Evolutionary conservation across 2,888 invertebrate genomes (phyloP).

Genomic region (Leptarthrus brevirostris): DNA sequence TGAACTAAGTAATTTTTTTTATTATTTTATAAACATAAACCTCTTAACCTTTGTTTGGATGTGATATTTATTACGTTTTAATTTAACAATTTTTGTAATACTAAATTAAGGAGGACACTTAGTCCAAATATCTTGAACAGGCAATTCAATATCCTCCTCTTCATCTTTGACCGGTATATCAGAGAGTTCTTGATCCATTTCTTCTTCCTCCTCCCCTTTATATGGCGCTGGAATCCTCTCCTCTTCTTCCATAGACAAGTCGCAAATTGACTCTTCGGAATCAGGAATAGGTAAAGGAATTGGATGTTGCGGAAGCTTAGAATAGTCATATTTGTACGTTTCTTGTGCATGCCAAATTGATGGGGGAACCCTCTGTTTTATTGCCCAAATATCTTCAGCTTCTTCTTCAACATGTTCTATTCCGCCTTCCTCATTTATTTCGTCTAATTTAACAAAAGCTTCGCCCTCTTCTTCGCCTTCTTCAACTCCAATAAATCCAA

Average conservation of each 20-base stretch:
- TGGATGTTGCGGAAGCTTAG: constrained; percentile 78
- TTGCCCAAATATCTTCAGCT: constrained; percentile 3
- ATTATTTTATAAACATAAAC: no score
- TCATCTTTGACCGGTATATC: neutral
- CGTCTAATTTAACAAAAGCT: neutral
- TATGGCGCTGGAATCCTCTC: neutral
- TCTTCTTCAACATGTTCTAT: constrained; percentile 5
- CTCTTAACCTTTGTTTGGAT: no score
- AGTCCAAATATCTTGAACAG: neutral
- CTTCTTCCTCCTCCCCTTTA: constrained; percentile 16
- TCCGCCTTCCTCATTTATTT: neutral
- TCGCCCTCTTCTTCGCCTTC: neutral
- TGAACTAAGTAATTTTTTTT: no score
- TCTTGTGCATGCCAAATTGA: constrained; percentile 75
- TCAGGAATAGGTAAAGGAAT: constrained; percentile 75
- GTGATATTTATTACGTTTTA: neutral
- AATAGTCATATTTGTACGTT: constrained; percentile 75
- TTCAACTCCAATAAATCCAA: neutral
- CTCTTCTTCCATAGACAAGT: constrained; percentile 50
- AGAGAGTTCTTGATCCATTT: neutral
- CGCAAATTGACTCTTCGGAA: constrained; percentile 67
- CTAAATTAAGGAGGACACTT: neutral
- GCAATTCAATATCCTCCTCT: neutral
- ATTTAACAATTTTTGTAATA: neutral
- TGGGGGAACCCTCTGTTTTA: neutral